A percentile compares a stretch with the other conserved stretches of the same genome.
Evolutionary conservation across 2,113 vertebrate genomes (phyloP).

Genomic region (Phaethornis superciliosus): DNA sequence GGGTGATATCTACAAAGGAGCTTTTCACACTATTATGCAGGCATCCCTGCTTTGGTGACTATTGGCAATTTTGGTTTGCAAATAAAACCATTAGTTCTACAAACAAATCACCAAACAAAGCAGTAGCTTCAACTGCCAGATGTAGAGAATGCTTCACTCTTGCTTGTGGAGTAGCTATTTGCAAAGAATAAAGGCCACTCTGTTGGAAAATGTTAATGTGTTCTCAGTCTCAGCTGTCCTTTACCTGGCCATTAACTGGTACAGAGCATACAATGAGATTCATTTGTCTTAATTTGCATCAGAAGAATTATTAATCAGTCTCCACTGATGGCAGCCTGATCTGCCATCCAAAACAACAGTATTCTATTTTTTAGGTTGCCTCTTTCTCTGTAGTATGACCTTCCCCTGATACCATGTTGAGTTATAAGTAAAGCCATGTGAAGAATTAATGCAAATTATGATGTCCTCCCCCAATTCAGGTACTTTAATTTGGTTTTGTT

Average conservation of each 20-base stretch:
- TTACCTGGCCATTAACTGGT: not conserved
- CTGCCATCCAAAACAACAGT: not conserved
- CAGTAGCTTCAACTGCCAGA: not conserved
- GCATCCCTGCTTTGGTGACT: not conserved
- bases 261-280: not conserved
- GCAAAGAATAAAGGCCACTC: not conserved
- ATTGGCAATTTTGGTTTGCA: not conserved
- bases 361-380: not conserved
- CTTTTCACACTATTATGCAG: not conserved
- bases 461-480: not conserved
- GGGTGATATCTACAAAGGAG: not conserved
- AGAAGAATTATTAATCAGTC: not conserved
- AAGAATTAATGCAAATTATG: not conserved
- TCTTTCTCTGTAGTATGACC: not conserved
- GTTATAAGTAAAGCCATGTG: not conserved
- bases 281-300: not conserved
- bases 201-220: not conserved
- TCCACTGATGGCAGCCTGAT: not conserved
- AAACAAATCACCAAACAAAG: not conserved
- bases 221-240: not conserved
- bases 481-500: not conserved
- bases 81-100: not conserved
- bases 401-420: not conserved
- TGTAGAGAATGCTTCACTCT: not conserved
- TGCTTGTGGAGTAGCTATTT: not conserved